Base-by-base conservation (phyloP, 1,140 invertebrate species). In the Reticulitermes speratus region DNA sequence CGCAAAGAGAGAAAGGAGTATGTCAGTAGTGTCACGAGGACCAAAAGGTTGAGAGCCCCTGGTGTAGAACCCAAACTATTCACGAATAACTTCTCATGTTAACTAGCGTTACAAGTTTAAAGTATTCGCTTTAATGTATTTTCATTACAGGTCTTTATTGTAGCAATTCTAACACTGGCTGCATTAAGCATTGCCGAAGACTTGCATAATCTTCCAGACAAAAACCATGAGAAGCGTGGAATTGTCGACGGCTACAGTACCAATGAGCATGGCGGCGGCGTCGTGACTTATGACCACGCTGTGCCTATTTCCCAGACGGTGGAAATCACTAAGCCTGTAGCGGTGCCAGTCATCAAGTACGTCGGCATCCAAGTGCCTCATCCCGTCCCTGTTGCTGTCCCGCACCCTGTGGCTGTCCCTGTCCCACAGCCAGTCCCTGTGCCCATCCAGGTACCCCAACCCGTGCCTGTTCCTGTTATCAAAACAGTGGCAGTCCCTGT, bases 401-500 rank as follows among this genome's bases (percentile, higher is more conserved):
- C 86, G 2, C 85, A 86, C 12, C 85, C 85, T 14, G 32, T 75
- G 14, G 81, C 86, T 81, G 81, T 82, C 11, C 84, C 44, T 30
- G 30, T 59, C 9, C 75, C 81, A 2, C 82, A 86, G 19, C 48
- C 38, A 6, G 65, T 83, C 0, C 82, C 84, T 38, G 86, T 89
- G 6, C 84, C 86, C 0, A 86, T 88, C 1, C 87, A 88, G 12
- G 88, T 89, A 21, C 89, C 88, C 9, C 87, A 89, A n/a, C 88
- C 88, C n/a, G 87, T 89, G n/a, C 87, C 87, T 9, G 88, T 89
- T 44, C 87, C 88, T 45, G 88, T 88, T 0, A 87, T 87, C n/a
- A 86, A 87, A 30, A 86, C 88, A 25, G 87, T 88, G 59, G 83
- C 88, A 25, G 88, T 88, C 30, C 87, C 88, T 0, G 87, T 87